A percentile compares a stretch with the other conserved stretches of the same genome.
These are phyloP conservation scores for Hemibagrus guttatus DNA, from an alignment of 2,797 vertebrate genomes.

Conservation along the genomic window DNA sequence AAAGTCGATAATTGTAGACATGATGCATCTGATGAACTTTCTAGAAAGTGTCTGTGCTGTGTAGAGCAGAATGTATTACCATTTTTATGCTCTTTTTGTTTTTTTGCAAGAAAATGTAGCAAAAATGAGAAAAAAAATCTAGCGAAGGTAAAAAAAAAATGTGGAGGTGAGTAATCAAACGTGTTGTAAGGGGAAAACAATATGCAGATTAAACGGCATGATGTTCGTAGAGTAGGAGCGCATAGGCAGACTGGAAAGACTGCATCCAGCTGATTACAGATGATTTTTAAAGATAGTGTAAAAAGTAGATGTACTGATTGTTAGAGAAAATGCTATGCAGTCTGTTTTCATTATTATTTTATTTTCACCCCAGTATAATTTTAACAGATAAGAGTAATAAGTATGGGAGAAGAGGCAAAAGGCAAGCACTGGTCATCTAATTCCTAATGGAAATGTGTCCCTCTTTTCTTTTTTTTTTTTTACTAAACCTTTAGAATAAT, in stretches of 20 bases:
- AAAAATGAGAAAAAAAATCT: constrained; percentile 5
- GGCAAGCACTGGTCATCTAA: constrained; percentile 36
- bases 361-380: constrained; percentile 69
- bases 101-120: constrained; percentile 55
- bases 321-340: constrained; percentile 82
- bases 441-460: constrained; percentile 3
- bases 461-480: neutral
- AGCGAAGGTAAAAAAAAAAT: too few relatives aligned
- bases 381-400: constrained; percentile 25
- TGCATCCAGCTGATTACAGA: constrained; percentile 65
- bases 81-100: constrained; percentile 42
- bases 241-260: constrained; percentile 61
- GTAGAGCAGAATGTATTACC: constrained; percentile 49
- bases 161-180: constrained; percentile 49
- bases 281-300: constrained; percentile 74
- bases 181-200: constrained; percentile 50
- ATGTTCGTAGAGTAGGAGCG: constrained; percentile 57
- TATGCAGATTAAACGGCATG: constrained; percentile 50
- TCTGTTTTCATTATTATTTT: constrained; percentile 67
- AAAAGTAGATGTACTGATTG: constrained; percentile 73
- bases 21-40: constrained; percentile 46
- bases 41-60: constrained; percentile 56
- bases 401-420: constrained; percentile 29
- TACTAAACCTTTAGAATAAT: neutral
- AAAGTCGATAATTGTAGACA: constrained; percentile 44